Conservation (phyloP, 2,797 vertebrate genomes). For the Malacoraja senta region DNA sequence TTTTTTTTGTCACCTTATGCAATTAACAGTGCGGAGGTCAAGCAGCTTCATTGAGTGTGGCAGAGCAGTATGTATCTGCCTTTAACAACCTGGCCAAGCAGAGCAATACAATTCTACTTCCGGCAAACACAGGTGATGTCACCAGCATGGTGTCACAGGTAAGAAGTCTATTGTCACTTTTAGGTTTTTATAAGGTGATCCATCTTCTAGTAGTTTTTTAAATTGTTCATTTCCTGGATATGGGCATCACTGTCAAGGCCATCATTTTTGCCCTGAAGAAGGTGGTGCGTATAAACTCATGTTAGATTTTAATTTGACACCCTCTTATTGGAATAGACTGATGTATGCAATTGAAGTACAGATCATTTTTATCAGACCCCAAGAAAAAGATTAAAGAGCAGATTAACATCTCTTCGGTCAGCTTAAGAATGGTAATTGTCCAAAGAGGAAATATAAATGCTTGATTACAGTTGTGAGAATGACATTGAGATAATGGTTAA, state of each 20-base stretch:
- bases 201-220: background rate
- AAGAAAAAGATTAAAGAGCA: background rate
- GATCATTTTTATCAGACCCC: background rate
- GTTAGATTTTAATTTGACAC: background rate
- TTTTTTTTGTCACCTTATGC: background rate
- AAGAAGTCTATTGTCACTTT: constrained; percentile 41
- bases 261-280: too few species aligned
- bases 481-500: background rate
- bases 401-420: background rate
- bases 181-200: background rate
- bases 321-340: background rate
- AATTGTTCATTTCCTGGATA: too few species aligned
- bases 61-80: constrained; percentile 83
- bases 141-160: constrained; percentile 89
- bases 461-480: constrained; percentile 14
- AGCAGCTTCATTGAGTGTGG: constrained; percentile 78
- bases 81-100: constrained; percentile 91
- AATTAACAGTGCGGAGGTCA: constrained; percentile 72
- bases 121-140: constrained; percentile 74
- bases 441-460: background rate
- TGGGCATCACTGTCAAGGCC: too few species aligned
- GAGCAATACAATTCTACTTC: constrained; percentile 84
- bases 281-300: background rate
- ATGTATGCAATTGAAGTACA: background rate
- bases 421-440: background rate